phyloP scores from a whole-genome alignment of 2,113 vertebrate genomes.

The Eidolon helvum region DNA sequence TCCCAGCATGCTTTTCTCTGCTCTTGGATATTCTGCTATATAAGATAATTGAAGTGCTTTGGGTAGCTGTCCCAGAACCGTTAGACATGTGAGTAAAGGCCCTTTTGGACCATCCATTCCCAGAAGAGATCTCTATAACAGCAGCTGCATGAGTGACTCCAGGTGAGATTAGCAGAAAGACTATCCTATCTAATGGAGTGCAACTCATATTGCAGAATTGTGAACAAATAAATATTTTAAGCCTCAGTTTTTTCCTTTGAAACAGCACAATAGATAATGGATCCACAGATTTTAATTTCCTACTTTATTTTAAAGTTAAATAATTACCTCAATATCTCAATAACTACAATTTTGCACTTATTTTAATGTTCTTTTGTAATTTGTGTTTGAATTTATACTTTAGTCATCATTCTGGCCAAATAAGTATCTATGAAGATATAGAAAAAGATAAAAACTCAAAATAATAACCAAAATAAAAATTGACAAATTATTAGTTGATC shows the following conservation, averaged over 20 bases:
- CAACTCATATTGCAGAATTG: not conserved
- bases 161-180: not conserved
- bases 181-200: not conserved
- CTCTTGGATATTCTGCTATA: not conserved
- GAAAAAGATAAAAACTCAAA: not conserved
- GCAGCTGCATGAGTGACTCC: not conserved
- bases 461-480: not conserved
- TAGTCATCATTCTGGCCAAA: not conserved
- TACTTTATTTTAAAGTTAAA: not conserved
- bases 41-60: not conserved
- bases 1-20: not conserved
- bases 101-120: not conserved
- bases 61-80: not conserved
- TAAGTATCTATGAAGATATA: not conserved
- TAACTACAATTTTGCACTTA: not conserved
- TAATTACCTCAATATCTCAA: not conserved
- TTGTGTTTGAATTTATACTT: not conserved
- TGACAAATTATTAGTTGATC: not conserved
- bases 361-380: not conserved
- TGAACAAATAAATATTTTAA: not conserved
- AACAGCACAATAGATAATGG: not conserved
- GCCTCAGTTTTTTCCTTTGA: not conserved
- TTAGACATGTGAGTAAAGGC: not conserved
- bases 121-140: not conserved
- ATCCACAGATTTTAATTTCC: not conserved